These are phyloP conservation scores for Ceyx cyanopectus DNA, from an alignment of 2,113 vertebrate genomes.

Conservation along the genomic window DNA sequence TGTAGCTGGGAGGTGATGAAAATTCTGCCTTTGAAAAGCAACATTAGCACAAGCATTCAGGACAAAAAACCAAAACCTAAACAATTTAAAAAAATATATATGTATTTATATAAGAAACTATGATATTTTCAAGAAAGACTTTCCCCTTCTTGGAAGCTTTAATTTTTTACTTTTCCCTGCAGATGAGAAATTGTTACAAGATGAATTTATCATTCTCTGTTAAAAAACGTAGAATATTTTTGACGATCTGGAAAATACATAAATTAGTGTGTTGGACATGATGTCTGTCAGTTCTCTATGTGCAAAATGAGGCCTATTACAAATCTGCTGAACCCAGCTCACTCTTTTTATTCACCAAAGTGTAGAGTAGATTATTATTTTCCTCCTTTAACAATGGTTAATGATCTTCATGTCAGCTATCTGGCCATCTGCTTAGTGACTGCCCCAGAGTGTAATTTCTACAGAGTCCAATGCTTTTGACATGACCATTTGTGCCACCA, in stretches of 20 bases:
- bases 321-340: neutral
- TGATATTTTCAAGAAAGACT: neutral
- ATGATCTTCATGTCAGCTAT: neutral
- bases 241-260: neutral
- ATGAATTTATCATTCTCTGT: neutral
- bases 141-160: neutral
- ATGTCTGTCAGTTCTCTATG: neutral
- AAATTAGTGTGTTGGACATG: neutral
- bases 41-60: neutral
- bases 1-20: neutral
- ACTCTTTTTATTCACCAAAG: neutral
- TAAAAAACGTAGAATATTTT: neutral
- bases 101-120: neutral
- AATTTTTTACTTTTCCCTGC: neutral
- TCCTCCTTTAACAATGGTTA: neutral
- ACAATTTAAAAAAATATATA: neutral
- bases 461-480: neutral
- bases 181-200: neutral
- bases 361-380: neutral
- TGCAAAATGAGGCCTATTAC: neutral
- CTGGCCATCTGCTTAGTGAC: neutral
- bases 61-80: neutral
- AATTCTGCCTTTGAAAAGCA: neutral
- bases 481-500: neutral
- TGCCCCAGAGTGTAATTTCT: neutral